A percentile compares a stretch with the other conserved stretches of the same genome.
Conservation (phyloP, 1,140 invertebrate species). For the Cepaea nemoralis region DNA sequence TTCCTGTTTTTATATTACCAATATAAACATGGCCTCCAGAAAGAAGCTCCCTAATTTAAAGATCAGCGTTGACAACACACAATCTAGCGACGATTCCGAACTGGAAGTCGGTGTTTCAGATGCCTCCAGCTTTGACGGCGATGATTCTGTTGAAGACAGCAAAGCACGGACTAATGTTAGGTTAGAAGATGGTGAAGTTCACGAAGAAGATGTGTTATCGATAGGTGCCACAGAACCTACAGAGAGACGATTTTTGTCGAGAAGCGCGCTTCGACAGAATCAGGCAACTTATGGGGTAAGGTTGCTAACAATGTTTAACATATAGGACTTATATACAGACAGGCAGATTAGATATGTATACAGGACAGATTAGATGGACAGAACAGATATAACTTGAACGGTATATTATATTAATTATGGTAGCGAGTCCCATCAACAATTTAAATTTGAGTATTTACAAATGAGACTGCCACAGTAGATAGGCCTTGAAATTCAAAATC, state of each 20-base stretch:
- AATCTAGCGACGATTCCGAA: slow-evolving; percentile 52
- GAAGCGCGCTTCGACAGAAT: background rate
- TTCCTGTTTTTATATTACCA: slow-evolving; percentile 3
- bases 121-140: slow-evolving; percentile 25
- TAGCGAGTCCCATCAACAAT: no score
- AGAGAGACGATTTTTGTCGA: slow-evolving; percentile 25
- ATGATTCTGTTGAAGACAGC: slow-evolving; percentile 19
- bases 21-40: slow-evolving; percentile 51
- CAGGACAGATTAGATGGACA: no score
- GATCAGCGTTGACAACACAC: slow-evolving; percentile 65
- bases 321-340: no score
- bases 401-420: no score
- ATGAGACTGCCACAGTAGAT: no score
- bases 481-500: no score
- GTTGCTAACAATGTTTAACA: no score
- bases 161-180: background rate
- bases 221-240: slow-evolving; percentile 14
- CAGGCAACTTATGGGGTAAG: background rate
- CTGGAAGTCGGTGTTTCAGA: slow-evolving; percentile 43
- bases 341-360: no score
- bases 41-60: slow-evolving; percentile 61
- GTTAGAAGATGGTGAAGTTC: slow-evolving; percentile 36
- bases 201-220: slow-evolving; percentile 28
- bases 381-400: no score
- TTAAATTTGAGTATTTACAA: no score